A percentile compares a stretch with the other conserved stretches of the same genome.
These are phyloP conservation scores for Entelurus aequoreus DNA, from an alignment of 2,113 vertebrate genomes.

Conservation along the genomic window DNA sequence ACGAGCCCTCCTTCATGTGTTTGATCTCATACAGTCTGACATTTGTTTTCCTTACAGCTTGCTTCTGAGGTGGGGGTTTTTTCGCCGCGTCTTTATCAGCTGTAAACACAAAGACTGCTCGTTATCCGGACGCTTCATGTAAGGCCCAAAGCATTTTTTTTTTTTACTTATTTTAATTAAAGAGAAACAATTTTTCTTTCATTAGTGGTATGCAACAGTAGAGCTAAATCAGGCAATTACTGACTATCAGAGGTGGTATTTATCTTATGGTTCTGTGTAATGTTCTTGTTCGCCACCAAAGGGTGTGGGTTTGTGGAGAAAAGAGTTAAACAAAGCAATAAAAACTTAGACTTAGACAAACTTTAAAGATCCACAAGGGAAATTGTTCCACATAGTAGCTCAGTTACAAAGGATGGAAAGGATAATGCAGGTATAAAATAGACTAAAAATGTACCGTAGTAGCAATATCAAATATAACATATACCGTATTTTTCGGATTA, in stretches of 20 bases:
- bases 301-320: slow-evolving; percentile 2
- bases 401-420: no score
- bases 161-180: slow-evolving; percentile 15
- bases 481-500: no score
- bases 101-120: slow-evolving; percentile 17
- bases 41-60: slow-evolving; percentile 39
- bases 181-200: slow-evolving; percentile 28
- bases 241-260: slow-evolving; percentile 8
- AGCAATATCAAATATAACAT: no score
- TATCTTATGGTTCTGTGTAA: slow-evolving; percentile 19
- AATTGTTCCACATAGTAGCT: no score
- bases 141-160: slow-evolving; percentile 18
- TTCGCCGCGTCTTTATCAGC: slow-evolving; percentile 37
- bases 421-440: no score
- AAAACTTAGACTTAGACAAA: no score
- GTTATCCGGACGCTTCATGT: slow-evolving; percentile 6
- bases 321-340: no score
- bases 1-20: slow-evolving; percentile 14
- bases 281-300: slow-evolving; percentile 20
- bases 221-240: slow-evolving; percentile 10
- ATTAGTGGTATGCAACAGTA: slow-evolving; percentile 23
- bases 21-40: slow-evolving; percentile 49
- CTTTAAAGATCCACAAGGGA: no score
- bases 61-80: slow-evolving; percentile 22
- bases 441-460: no score